Base-by-base conservation (phyloP, 2,797 vertebrate species). In the Sus cebifrons region DNA sequence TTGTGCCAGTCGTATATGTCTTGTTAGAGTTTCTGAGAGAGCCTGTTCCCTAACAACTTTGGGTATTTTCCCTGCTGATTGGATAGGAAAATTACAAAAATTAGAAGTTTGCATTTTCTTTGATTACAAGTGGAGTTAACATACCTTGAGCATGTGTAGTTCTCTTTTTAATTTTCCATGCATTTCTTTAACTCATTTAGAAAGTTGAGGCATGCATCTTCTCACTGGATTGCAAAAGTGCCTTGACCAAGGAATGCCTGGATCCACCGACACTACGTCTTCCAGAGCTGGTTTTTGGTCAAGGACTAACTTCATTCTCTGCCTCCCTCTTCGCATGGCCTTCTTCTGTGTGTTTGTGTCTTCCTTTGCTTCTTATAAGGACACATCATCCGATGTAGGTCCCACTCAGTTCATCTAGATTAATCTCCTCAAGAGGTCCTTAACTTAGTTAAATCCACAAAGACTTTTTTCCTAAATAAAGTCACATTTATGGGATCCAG, bases 41-140 rank as follows among this genome's bases (percentile, higher is more conserved):
- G 17, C 17, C 40, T 97, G 1, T 89, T 60, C 32, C 29, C 9
- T 36, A 73, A 85, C 32, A 60, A 56, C 25, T 68, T 49, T 93
- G 60, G 15, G 12, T 54, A 78, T 4, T 60, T 52, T 91, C 23
- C 68, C 93, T 87, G 44, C 36, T 58, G 54, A 88, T 93, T 92
- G 87, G 58, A 92, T 82, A 90, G 68, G 78, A 95, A 94, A 96
- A 60, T 70, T 81, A 17, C 9, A 87, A 68, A 78, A 67, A 18
- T 44, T 14, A n/a, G 5, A 79, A 18, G 75, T 87, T 92, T 90
- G 25, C 32, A 36, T 91, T 90, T 86, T 89, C 71, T 97, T 84
- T 94, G 36, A 73, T 85, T 90, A 73, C 16, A 67, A 71, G 3
- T 71, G 65, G 89, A 68, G 89, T 68, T 94, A 86, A 74, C 58